Conservation (phyloP, 2,113 vertebrate genomes). For the Cryptomyrus ogoouensis region DNA sequence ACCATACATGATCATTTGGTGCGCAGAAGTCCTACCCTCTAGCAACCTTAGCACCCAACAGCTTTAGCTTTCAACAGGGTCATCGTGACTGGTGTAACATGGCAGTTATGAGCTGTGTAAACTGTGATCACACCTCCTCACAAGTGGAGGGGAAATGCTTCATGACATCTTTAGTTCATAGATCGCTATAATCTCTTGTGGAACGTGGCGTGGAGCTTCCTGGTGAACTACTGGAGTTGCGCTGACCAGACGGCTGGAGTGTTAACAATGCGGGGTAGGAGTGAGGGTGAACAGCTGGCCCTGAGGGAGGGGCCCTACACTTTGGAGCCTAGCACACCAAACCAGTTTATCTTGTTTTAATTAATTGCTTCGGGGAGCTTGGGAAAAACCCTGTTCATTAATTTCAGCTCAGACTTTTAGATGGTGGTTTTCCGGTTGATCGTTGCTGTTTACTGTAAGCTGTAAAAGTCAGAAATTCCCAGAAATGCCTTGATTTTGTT, state of each 20-base stretch:
- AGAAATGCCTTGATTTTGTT: neutral
- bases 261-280: neutral
- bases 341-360: conserved; percentile 12
- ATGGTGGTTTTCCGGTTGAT: conserved; percentile 8
- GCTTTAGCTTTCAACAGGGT: neutral
- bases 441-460: conserved; percentile 1
- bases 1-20: neutral
- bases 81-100: neutral
- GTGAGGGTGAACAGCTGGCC: neutral
- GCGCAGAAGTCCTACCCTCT: neutral
- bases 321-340: neutral
- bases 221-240: neutral
- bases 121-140: neutral
- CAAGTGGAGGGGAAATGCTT: neutral
- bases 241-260: neutral
- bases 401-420: neutral
- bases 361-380: neutral
- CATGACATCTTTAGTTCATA: neutral
- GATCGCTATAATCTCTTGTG: neutral
- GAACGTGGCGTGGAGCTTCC: neutral
- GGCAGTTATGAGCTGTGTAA: neutral
- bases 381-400: neutral
- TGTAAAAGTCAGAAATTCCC: neutral
- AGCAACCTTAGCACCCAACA: neutral
- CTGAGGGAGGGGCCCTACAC: neutral